A percentile compares a stretch with the other conserved stretches of the same genome.
Evolutionary conservation across 1,140 invertebrate genomes (phyloP).

Genomic region (Formica exsecta): DNA sequence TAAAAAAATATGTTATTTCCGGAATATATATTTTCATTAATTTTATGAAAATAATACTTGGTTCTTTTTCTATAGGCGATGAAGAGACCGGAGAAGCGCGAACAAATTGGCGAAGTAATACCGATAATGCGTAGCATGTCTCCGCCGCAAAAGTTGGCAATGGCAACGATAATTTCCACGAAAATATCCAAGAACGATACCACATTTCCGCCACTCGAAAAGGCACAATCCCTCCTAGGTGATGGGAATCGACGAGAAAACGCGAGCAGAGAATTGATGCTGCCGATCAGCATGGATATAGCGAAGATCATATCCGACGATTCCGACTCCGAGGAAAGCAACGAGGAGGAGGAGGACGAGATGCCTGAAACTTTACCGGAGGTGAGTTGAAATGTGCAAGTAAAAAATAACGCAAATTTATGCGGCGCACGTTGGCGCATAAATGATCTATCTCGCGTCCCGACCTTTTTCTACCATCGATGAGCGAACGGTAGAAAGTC

Average conservation of each 20-base stretch:
- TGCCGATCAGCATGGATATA: conserved; percentile 89
- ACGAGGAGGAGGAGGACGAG: conserved; percentile 79
- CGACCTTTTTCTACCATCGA: background rate
- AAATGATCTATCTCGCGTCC: conserved; percentile 23
- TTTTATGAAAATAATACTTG: background rate
- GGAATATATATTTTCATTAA: background rate
- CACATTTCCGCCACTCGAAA: conserved; percentile 71
- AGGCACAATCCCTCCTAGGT: conserved; percentile 88
- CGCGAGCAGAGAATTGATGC: conserved; percentile 87
- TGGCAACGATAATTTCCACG: conserved; percentile 88
- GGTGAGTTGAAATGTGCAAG: conserved; percentile 61
- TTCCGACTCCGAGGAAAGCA: conserved; percentile 77
- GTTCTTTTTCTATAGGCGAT: conserved; percentile 64
- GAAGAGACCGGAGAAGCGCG: conserved; percentile 69
- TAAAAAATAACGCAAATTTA: background rate
- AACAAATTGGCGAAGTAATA: conserved; percentile 87
- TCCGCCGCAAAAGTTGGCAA: conserved; percentile 88
- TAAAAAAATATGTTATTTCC: background rate
- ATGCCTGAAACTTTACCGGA: conserved; percentile 81
- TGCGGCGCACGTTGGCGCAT: background rate
- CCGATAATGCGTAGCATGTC: conserved; percentile 89
- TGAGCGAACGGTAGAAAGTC: conserved; percentile 42
- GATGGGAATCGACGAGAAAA: conserved; percentile 84
- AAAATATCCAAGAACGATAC: conserved; percentile 87
- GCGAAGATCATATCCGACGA: conserved; percentile 87